Base-by-base conservation (phyloP, 2,888 invertebrate species). In the Hypsopygia costalis region DNA sequence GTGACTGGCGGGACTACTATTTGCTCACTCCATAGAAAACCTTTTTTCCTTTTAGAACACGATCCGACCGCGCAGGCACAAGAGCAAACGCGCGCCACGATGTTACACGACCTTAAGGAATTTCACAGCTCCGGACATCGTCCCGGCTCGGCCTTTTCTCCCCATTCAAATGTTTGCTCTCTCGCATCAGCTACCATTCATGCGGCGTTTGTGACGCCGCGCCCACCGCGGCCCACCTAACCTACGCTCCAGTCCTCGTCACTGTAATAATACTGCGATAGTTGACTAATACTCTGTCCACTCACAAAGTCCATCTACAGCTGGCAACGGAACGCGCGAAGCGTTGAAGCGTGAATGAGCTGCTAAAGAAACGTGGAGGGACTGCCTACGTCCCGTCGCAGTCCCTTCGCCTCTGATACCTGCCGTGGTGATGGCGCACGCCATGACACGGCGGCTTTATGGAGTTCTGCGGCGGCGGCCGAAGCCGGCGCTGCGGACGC, bases 221-320 rank as follows among this genome's bases (percentile, higher is more conserved):
- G 73, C 76, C 81, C 81, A 76, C 81, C 81, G 81, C 78, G 58
- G 51, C 57, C 59, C 75, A 73, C 75, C 77, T 73, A 69, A 81
- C 85, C 81, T 81, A 83, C 81, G 79, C 80, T 81, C 85, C 86
- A 81, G 82, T 83, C 78, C 82, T 83, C 82, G 85, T 80, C 82
- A 85, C 85, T 85, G 83, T 82, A 82, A 88, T 88, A 88, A 88
- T 88, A 88, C 88, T 88, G 88, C 82, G 87, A 81, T 82, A 81
- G 82, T 87, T 87, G 88, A 88, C 87, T 88, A 87, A 87, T 86
- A 87, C 86, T 86, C 87, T 83, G 85, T 81, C 81, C 86, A 82
- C 82, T 81, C 81, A 82, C 80, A 77, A 77, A 73, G 82, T 86
- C 79, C 86, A 76, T 73, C 80, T 79, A 81, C 82, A 79, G 82